Conservation (phyloP, 2,113 vertebrate genomes). For the Varanus komodoensis region DNA sequence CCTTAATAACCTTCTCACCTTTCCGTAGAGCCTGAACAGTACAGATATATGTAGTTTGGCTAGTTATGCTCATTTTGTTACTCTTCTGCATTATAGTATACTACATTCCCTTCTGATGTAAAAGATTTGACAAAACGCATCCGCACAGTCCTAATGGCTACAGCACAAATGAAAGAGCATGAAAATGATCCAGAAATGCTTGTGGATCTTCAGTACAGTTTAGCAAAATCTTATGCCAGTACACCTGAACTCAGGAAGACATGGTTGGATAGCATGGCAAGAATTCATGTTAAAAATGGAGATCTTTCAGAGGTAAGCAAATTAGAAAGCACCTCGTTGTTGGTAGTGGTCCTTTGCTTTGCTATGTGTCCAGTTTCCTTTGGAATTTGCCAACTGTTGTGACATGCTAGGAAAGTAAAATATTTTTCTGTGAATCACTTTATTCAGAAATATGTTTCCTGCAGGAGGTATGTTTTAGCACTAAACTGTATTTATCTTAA, state of each 20-base stretch:
- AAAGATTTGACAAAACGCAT: slow-evolving; percentile 99
- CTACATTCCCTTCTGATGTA: slow-evolving; percentile 94
- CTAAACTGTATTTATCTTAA: neutral
- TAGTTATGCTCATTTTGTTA: neutral
- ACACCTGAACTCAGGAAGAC: slow-evolving; percentile 97
- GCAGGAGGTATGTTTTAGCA: neutral
- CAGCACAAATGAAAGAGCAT: slow-evolving; percentile 99
- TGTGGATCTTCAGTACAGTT: slow-evolving; percentile 97
- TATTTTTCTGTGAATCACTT: neutral
- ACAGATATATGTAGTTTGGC: too few relatives aligned
- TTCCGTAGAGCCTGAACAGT: too few relatives aligned
- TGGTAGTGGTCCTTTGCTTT: neutral
- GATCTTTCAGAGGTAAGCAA: slow-evolving; percentile 92
- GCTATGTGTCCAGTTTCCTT: neutral
- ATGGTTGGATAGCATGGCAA: slow-evolving; percentile 98
- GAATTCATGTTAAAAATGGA: slow-evolving; percentile 97
- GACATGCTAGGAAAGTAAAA: neutral
- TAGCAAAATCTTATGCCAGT: slow-evolving; percentile 97
- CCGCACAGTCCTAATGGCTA: slow-evolving; percentile 96
- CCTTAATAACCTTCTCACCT: too few relatives aligned
- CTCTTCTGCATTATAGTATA: slow-evolving; percentile 81
- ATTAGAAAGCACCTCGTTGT: neutral
- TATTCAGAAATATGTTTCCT: neutral
- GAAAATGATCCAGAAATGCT: slow-evolving; percentile 98
- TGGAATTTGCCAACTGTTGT: neutral